Evolutionary conservation across 2,113 vertebrate genomes (phyloP).

Genomic region (Lepus europaeus): DNA sequence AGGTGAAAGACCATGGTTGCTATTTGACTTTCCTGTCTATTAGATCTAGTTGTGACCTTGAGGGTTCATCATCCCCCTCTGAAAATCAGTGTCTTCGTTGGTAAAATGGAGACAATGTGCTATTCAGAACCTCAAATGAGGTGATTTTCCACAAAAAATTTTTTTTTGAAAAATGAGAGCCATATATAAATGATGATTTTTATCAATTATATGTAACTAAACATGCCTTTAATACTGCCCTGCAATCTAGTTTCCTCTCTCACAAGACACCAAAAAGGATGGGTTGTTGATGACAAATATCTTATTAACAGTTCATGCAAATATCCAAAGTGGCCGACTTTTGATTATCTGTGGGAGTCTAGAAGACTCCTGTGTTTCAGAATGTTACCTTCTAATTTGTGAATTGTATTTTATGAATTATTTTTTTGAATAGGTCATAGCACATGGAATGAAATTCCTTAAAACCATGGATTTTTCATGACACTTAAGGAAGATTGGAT

Average conservation of each 20-base stretch:
- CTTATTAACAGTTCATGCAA: not conserved
- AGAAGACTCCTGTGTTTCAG: not conserved
- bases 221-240: not conserved
- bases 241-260: not conserved
- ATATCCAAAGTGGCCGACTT: not conserved
- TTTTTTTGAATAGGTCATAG: not conserved
- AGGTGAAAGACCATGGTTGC: not conserved
- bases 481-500: not conserved
- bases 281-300: not conserved
- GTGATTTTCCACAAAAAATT: not conserved
- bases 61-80: not conserved
- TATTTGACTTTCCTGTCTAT: not conserved
- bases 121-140: not conserved
- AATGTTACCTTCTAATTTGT: not conserved
- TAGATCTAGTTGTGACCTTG: not conserved
- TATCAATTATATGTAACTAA: not conserved
- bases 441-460: not conserved
- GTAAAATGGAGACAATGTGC: not conserved
- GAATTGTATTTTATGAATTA: conserved; percentile 2
- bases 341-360: not conserved
- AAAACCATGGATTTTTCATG: not conserved
- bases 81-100: not conserved
- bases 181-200: not conserved
- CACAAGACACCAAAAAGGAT: not conserved
- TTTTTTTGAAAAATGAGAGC: not conserved